Evolutionary conservation across 2,888 invertebrate species (phyloP), one percentile per base, ranked within the genome.

Genomic region (Eurytoma adleriae): DNA sequence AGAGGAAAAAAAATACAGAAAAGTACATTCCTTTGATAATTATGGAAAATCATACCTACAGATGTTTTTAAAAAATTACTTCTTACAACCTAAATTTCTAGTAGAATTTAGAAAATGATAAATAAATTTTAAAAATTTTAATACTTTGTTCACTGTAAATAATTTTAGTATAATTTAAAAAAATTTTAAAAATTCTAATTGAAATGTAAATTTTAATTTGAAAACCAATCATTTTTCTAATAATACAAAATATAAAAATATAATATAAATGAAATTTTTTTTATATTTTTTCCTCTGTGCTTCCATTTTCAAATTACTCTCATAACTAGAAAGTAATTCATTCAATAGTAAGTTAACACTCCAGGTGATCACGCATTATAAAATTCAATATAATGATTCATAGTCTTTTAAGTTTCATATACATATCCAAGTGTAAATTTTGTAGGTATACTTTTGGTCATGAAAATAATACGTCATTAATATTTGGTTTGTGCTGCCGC

Each of bases 1-100:
- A 76, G 56, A 75, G 68, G 80, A 80, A 76, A 76, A 67, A 71
- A 74, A 79, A 70, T 7, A 18, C 50, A 57, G 30, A 59, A 4
- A 66, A 74, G 52, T 4, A n/a, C 24, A 20, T 54, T 48, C 24
- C 16, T 70, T 12, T 52, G 13, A 16, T 30, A 67, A 40, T 20
- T 7, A 48, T 14, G 57, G 27, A 20, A 48, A 14, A 72, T 13
- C 24, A 73, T 2, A 64, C 54, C 13, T 48, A 40, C 1, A 40
- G 10, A 10, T 40, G 10, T 24, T 67, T 52, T 14, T 50, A 24
- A 14, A 20, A 56, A 48, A 52, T 40, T 48, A 69, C 0, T 40
- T 7, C 10, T 40, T 40, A 27, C 54, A 12, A 10, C 10, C 40
- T 68, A 7, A 68, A 4, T 27, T 24, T 0, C 10, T 68, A 13